Conservation (phyloP, 2,888 invertebrate genomes). For the Drosophila helvetica region DNA sequence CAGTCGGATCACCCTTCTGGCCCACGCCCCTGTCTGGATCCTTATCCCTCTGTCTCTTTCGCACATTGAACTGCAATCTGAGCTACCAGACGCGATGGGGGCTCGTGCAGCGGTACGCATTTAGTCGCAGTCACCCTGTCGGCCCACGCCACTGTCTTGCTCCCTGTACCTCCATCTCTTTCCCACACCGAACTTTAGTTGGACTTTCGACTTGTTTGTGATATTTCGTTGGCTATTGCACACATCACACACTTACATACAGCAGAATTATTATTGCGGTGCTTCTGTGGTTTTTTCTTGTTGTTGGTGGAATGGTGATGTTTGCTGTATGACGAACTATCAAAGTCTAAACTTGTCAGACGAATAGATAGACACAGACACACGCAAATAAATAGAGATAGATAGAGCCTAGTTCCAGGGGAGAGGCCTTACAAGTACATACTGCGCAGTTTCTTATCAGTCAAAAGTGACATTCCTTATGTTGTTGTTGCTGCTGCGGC, state of each 20-base stretch:
- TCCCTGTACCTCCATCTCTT: no score
- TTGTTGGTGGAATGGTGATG: constrained; percentile 34
- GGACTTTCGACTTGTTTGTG: constrained; percentile 78
- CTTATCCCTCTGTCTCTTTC: neutral
- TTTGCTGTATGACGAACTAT: constrained; percentile 48
- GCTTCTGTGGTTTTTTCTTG: constrained; percentile 4
- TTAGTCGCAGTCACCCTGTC: neutral
- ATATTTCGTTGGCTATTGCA: constrained; percentile 32
- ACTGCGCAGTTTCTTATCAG: constrained; percentile 67
- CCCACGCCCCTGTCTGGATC: neutral
- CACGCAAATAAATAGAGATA: constrained; percentile 3
- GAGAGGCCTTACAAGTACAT: constrained; percentile 12
- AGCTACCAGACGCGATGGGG: neutral
- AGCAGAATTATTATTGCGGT: neutral
- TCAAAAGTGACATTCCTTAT: constrained; percentile 18
- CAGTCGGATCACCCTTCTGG: no score
- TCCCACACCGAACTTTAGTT: constrained; percentile 37
- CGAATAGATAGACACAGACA: constrained; percentile 24
- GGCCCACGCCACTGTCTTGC: constrained; percentile 2
- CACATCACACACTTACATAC: neutral
- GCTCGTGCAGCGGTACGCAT: neutral
- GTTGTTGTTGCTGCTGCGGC: neutral
- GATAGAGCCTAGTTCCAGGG: neutral
- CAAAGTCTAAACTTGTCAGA: constrained; percentile 45
- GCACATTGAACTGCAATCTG: neutral